phyloP scores from a whole-genome alignment of 1,140 invertebrate genomes.

The Pentalonia nigronervosa region DNA sequence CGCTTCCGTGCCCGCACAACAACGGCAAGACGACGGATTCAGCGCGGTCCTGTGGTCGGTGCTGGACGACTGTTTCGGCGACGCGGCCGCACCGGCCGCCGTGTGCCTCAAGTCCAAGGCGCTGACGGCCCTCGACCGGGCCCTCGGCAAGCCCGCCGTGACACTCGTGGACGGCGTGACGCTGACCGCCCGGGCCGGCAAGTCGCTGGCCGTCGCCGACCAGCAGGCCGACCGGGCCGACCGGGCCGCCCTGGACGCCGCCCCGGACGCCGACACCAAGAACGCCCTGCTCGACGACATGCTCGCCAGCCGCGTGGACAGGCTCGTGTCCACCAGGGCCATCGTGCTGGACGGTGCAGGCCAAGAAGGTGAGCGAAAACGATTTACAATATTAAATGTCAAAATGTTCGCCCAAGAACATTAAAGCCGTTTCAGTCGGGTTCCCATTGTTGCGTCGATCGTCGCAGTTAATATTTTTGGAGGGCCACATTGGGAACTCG shows the following conservation, averaged over 20 bases:
- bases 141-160: slow-evolving; percentile 33
- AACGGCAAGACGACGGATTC: neutral
- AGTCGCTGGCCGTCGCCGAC: slow-evolving; percentile 10
- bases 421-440: too few relatives aligned
- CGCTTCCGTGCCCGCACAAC: neutral
- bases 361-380: slow-evolving; percentile 28
- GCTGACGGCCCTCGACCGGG: slow-evolving; percentile 35
- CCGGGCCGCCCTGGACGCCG: neutral
- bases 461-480: too few relatives aligned
- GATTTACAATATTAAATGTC: neutral
- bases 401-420: too few relatives aligned
- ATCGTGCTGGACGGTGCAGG: slow-evolving; percentile 31
- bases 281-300: slow-evolving; percentile 42
- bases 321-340: slow-evolving; percentile 28
- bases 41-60: slow-evolving; percentile 28
- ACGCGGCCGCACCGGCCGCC: neutral
- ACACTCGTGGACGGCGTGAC: neutral
- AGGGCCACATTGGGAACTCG: too few relatives aligned
- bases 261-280: neutral
- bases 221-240: neutral
- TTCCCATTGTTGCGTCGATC: too few relatives aligned
- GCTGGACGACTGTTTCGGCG: slow-evolving; percentile 42
- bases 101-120: slow-evolving; percentile 49
- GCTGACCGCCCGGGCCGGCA: neutral
- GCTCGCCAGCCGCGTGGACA: slow-evolving; percentile 22